phyloP scores from a whole-genome alignment of 2,113 vertebrate species.

The Prionailurus bengalensis region DNA sequence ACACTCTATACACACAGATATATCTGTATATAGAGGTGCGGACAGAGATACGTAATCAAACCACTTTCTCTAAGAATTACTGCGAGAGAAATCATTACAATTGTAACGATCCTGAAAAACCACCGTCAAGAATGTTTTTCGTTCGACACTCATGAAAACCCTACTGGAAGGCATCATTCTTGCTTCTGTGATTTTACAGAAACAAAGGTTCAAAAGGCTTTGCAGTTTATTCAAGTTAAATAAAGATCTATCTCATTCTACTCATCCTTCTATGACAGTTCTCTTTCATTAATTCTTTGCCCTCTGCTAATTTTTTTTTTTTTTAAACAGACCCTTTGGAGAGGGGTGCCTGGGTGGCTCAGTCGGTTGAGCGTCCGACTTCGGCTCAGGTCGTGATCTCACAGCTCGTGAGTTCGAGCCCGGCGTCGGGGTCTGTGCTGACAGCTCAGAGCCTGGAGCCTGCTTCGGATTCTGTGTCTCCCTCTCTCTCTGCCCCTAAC shows the following conservation, averaged over 20 bases:
- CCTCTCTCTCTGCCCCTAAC: too few relatives aligned
- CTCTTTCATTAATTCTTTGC: not conserved
- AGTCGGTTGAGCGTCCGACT: too few relatives aligned
- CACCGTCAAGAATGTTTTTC: not conserved
- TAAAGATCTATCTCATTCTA: not conserved
- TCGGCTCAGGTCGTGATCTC: too few relatives aligned
- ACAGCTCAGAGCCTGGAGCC: too few relatives aligned
- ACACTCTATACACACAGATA: not conserved
- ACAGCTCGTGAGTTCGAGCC: too few relatives aligned
- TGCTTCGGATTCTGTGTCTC: too few relatives aligned
- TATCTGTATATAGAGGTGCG: not conserved
- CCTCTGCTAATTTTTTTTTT: not conserved
- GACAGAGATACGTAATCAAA: not conserved
- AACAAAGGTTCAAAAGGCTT: not conserved
- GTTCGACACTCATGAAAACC: not conserved
- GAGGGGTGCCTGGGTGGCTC: too few relatives aligned
- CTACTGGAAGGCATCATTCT: not conserved
- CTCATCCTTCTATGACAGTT: not conserved
- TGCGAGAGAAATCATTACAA: not conserved
- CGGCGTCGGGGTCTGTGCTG: too few relatives aligned
- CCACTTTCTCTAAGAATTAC: not conserved
- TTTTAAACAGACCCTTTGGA: not conserved
- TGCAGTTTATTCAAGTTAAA: not conserved
- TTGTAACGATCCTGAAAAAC: not conserved
- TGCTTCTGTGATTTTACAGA: not conserved